Conservation (phyloP, 2,113 vertebrate genomes). For the Agapornis roseicollis region DNA sequence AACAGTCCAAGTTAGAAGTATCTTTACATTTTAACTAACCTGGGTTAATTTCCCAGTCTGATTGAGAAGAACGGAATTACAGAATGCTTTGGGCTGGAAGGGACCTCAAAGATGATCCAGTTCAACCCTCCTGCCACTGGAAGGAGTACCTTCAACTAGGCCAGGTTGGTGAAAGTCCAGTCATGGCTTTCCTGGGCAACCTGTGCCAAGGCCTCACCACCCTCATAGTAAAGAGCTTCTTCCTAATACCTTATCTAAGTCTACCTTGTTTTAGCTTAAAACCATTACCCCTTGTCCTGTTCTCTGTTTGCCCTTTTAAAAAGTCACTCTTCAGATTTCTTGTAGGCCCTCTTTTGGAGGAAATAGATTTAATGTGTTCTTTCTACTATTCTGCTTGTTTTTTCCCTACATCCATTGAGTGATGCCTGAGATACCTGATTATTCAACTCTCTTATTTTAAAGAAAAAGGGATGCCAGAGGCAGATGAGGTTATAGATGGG, state of each 20-base stretch:
- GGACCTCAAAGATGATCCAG: neutral
- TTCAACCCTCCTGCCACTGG: neutral
- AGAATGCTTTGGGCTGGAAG: neutral
- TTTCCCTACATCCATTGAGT: no score
- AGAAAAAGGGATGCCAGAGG: neutral
- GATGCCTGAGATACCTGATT: neutral
- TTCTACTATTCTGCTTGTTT: neutral
- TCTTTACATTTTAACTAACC: neutral
- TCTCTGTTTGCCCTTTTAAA: neutral
- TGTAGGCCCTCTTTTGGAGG: neutral
- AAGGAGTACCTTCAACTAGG: neutral
- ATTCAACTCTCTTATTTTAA: neutral
- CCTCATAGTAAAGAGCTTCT: neutral
- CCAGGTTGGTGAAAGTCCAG: neutral
- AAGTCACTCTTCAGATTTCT: neutral
- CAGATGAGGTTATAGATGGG: neutral
- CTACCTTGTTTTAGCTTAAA: neutral
- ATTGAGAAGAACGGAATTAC: neutral
- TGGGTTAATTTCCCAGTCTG: neutral
- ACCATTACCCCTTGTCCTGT: neutral
- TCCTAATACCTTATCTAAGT: neutral
- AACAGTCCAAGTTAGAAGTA: neutral
- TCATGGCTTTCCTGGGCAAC: neutral
- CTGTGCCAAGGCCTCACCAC: neutral
- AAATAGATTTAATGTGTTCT: accelerated